Percentiles rank a stretch among this genome's conserved stretches.
phyloP scores from a whole-genome alignment of 2,113 vertebrate species.

The Strigops habroptila region DNA sequence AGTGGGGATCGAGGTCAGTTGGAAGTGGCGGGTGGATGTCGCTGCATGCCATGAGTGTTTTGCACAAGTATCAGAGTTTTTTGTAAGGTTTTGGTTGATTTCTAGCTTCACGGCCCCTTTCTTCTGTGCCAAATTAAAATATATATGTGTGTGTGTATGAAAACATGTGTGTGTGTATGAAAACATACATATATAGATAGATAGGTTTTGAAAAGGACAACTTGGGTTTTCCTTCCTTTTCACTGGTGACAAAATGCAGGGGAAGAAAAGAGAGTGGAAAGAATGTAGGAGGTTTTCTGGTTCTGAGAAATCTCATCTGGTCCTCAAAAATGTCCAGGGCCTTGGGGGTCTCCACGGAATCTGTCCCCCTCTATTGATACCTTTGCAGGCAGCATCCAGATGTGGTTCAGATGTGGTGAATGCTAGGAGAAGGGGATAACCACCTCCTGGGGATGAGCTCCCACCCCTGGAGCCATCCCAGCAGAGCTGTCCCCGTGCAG shows the following conservation, averaged over 20 bases:
- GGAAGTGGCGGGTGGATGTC: background rate
- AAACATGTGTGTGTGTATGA: background rate
- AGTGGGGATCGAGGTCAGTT: background rate
- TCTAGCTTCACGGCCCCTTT: background rate
- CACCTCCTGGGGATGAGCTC: background rate
- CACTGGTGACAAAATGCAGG: background rate
- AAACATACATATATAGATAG: fast-evolving
- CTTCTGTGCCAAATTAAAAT: background rate
- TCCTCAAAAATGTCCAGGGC: background rate
- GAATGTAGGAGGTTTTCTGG: background rate
- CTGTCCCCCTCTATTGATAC: background rate
- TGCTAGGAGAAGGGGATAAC: background rate
- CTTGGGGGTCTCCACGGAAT: fast-evolving
- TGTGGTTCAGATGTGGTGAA: background rate
- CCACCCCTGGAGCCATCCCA: background rate
- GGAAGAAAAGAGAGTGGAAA: background rate
- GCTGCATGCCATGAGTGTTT: background rate
- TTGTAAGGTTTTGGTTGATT: background rate
- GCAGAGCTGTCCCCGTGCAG: background rate
- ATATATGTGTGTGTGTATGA: fast-evolving
- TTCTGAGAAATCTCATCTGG: background rate
- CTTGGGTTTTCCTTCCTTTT: background rate
- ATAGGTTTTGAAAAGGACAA: background rate
- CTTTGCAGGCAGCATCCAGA: background rate
- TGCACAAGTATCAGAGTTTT: background rate